Evolutionary conservation across 2,888 invertebrate genomes (phyloP).

Genomic region (Latheticus oryzae): DNA sequence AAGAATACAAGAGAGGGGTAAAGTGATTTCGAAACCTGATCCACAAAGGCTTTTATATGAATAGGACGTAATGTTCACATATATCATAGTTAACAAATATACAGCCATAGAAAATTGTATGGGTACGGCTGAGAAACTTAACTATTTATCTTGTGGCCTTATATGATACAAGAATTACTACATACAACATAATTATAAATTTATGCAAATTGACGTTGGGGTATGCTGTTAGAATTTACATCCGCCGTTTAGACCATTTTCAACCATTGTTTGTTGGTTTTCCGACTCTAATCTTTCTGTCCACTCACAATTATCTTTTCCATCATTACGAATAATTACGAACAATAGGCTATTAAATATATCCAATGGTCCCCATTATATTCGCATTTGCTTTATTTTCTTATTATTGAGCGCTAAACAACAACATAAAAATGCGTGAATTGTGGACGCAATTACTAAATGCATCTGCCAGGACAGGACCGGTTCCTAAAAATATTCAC

Average conservation of each 20-base stretch:
- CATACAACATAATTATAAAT: slow-evolving; percentile 47
- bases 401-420: slow-evolving; percentile 22
- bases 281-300: slow-evolving; percentile 34
- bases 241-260: slow-evolving; percentile 43
- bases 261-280: slow-evolving; percentile 36
- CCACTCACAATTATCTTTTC: slow-evolving; percentile 39
- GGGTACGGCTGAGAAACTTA: slow-evolving; percentile 43
- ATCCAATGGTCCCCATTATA: slow-evolving; percentile 34
- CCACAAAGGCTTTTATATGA: slow-evolving; percentile 40
- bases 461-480: slow-evolving; percentile 15
- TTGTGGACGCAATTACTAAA: slow-evolving; percentile 30
- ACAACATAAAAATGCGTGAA: slow-evolving; percentile 31
- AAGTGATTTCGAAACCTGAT: slow-evolving; percentile 42
- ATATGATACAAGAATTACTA: slow-evolving; percentile 41
- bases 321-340: slow-evolving; percentile 43
- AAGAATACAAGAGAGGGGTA: slow-evolving; percentile 11
- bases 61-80: slow-evolving; percentile 44
- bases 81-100: slow-evolving; percentile 46
- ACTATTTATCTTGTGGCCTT: slow-evolving; percentile 45
- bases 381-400: slow-evolving; percentile 33
- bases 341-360: slow-evolving; percentile 43
- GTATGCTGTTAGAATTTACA: slow-evolving; percentile 37
- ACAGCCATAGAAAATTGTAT: slow-evolving; percentile 46
- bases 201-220: slow-evolving; percentile 48
- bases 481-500: slow-evolving; percentile 16